These are phyloP conservation scores for Thinocorus orbignyianus DNA, from an alignment of 2,113 vertebrate genomes.

Conservation along the genomic window DNA sequence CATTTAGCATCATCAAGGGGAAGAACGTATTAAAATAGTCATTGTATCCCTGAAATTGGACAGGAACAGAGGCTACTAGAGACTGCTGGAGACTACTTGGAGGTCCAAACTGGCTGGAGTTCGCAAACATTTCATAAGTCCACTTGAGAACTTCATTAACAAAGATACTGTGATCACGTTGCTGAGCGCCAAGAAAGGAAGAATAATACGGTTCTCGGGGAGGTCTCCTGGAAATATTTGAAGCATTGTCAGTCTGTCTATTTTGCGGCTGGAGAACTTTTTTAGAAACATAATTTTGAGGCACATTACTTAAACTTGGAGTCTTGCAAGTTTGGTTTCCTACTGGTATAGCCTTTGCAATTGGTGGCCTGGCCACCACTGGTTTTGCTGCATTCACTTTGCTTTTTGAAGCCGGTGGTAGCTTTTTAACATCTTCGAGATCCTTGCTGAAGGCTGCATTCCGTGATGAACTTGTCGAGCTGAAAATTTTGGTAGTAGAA, in stretches of 20 bases:
- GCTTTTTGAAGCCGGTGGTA: slow-evolving; percentile 34
- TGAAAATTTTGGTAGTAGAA: slow-evolving; percentile 81
- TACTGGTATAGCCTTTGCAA: neutral
- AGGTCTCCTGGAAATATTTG: neutral
- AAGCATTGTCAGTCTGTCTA: neutral
- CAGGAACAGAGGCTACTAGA: slow-evolving; percentile 74
- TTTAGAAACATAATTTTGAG: neutral
- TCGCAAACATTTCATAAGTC: slow-evolving; percentile 79
- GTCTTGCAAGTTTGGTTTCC: neutral
- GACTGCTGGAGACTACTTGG: slow-evolving; percentile 71
- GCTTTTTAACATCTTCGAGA: slow-evolving; percentile 55
- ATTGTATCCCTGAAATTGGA: slow-evolving; percentile 68
- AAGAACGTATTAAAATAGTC: slow-evolving; percentile 82
- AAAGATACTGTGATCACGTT: slow-evolving; percentile 60
- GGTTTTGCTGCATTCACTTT: slow-evolving; percentile 8
- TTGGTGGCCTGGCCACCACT: neutral
- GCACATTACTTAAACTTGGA: neutral
- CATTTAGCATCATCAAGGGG: slow-evolving; percentile 82
- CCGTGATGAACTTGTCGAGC: slow-evolving; percentile 72
- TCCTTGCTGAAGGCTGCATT: slow-evolving; percentile 79
- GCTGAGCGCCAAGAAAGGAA: neutral
- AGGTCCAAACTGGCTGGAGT: slow-evolving; percentile 67
- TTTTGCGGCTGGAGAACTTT: neutral
- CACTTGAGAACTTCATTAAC: slow-evolving; percentile 78
- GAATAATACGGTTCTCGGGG: neutral